These are phyloP conservation scores for Perca fluviatilis DNA, from an alignment of 2,113 vertebrate species.

Conservation along the genomic window DNA sequence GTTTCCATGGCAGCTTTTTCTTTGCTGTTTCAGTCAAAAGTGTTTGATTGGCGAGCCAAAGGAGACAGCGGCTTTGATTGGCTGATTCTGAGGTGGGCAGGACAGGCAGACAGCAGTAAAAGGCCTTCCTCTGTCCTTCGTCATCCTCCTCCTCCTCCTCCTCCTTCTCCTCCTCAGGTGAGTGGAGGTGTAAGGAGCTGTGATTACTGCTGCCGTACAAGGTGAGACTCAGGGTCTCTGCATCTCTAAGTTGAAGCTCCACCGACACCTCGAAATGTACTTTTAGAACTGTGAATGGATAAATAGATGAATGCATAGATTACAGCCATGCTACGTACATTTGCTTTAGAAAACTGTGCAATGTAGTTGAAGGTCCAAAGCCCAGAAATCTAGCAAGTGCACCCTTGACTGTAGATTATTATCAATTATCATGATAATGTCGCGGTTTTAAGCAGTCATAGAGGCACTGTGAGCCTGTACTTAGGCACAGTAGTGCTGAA, in stretches of 20 bases:
- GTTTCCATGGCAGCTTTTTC: conserved; percentile 62
- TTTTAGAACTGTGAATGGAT: conserved; percentile 20
- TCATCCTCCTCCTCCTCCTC: not conserved
- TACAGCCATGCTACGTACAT: not conserved
- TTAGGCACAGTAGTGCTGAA: not conserved
- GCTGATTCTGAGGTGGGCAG: conserved; percentile 16
- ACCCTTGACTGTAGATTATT: not conserved
- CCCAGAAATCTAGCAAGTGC: not conserved
- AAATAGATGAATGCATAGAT: not conserved
- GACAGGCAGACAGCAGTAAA: conserved; percentile 69
- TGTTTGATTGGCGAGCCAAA: conserved; percentile 71
- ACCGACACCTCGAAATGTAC: conserved; percentile 50
- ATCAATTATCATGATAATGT: not conserved
- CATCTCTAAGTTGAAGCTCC: conserved; percentile 40
- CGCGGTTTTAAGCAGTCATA: not conserved
- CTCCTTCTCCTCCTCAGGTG: conserved; percentile 36
- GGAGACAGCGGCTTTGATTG: conserved; percentile 70
- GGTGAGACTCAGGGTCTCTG: conserved; percentile 54
- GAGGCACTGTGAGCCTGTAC: not conserved
- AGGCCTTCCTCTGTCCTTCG: conserved; percentile 35
- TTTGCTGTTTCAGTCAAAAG: conserved; percentile 43
- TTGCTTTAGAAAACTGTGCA: not conserved
- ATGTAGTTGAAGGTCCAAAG: not conserved
- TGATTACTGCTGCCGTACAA: conserved; percentile 47
- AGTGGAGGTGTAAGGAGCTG: conserved; percentile 51